A percentile compares a stretch with the other conserved stretches of the same genome.
Evolutionary conservation across 2,888 invertebrate species (phyloP).

Genomic region (Pilophorus perplexus): DNA sequence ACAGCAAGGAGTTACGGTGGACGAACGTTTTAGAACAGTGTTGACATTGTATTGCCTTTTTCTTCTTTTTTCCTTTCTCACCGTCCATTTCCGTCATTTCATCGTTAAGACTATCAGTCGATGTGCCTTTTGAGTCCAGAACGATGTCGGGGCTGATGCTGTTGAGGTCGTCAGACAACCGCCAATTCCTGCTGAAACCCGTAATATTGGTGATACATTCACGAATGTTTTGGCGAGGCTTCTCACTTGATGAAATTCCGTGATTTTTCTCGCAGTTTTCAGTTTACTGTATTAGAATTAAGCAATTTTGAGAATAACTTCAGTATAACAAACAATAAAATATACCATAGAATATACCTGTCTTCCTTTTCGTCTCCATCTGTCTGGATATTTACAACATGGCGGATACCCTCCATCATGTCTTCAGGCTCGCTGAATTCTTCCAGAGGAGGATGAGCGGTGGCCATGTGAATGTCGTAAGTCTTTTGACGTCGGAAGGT

Average conservation of each 20-base stretch:
- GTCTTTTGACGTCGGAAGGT: constrained; percentile 64
- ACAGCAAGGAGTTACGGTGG: constrained; percentile 79
- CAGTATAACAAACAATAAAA: background rate
- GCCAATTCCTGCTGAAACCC: constrained; percentile 29
- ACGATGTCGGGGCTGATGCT: constrained; percentile 23
- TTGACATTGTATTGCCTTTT: constrained; percentile 58
- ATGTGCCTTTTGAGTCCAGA: constrained; percentile 14
- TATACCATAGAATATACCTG: constrained; percentile 14
- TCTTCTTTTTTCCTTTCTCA: constrained; percentile 48
- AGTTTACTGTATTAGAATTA: too few species aligned
- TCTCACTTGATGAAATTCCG: background rate
- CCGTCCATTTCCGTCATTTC: constrained; percentile 13
- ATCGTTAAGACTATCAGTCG: constrained; percentile 2
- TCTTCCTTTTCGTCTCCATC: constrained; percentile 51
- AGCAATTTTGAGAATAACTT: background rate
- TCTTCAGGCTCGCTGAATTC: constrained; percentile 86
- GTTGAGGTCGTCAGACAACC: constrained; percentile 29
- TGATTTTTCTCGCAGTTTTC: too few species aligned
- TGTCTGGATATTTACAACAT: constrained; percentile 58
- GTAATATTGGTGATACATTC: too few species aligned
- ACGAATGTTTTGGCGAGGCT: background rate
- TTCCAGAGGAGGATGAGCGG: constrained; percentile 62
- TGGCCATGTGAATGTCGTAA: constrained; percentile 62
- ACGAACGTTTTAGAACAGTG: constrained; percentile 73
- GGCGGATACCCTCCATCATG: constrained; percentile 79